Base-by-base conservation (phyloP, 2,888 invertebrate species). In the Psococerastis gibbosa region DNA sequence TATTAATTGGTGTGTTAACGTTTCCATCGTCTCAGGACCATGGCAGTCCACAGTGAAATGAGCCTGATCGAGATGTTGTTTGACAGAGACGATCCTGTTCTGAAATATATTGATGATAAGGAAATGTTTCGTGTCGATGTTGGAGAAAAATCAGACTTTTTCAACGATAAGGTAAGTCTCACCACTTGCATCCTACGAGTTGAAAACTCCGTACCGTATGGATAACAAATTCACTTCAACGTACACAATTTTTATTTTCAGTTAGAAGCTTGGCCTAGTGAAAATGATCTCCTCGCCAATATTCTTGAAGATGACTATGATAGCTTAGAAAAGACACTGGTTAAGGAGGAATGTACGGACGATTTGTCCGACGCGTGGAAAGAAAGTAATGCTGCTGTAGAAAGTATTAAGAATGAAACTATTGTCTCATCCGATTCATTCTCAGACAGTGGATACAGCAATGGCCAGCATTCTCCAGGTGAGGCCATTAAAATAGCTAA, bases 401-500 rank as follows among this genome's bases (percentile, higher is more conserved):
- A 2, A 60, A 60, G 60, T 16, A 60, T 27, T 11, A 27, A 27
- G 11, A 27, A 9, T 9, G 27, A 27, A 27, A 6, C 27, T 27
- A 27, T 27, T 27, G 27, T 27, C 6, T 27, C 59, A 3, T 53
- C 54, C 45, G 61, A 63, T 49, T 58, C 56, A 44, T 65, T 71
- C 46, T 79, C 79, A 1, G 80, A 80, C 57, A 78, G 78, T 53
- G 80, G 78, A 42, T 62, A 77, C 15, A 76, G 75, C 27, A 76
- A 74, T 50, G 73, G 71, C 52, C 69, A 63, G 38, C 17, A 47
- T 63, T 69, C 22, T 70, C 70, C 52, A 64, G 66, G 68, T 70
- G 54, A 67, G 67, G 63, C 44, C 41, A n/a, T n/a, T n/a, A n/a
- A n/a, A n/a, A n/a, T n/a, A n/a, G n/a, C n/a, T n/a, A n/a, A n/a